Conservation (phyloP, 1,140 invertebrate genomes). For the Ericerus pela region DNA sequence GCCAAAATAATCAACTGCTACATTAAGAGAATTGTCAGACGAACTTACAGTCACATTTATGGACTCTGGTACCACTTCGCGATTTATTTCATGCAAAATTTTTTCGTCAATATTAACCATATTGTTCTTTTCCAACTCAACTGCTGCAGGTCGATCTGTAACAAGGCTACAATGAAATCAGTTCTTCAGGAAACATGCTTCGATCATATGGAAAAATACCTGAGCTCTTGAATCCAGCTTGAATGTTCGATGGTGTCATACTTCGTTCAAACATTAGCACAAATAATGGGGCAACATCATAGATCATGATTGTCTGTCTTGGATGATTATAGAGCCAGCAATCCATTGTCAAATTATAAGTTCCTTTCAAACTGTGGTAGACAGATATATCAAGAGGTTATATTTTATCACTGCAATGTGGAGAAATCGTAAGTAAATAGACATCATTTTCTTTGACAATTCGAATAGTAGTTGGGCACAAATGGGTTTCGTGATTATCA, state of each 20-base stretch:
- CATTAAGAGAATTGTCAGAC: too few relatives aligned
- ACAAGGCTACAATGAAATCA: too few relatives aligned
- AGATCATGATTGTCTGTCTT: conserved; percentile 31
- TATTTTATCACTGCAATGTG: conserved; percentile 27
- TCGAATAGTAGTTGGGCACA: conserved; percentile 18
- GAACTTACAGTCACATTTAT: too few relatives aligned
- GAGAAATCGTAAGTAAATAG: conserved; percentile 23
- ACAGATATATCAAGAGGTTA: conserved; percentile 31
- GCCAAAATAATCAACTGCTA: too few relatives aligned
- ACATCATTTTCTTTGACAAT: conserved; percentile 22
- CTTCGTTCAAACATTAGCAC: conserved; percentile 10
- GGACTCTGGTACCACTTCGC: too few relatives aligned
- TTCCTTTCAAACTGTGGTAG: conserved; percentile 30
- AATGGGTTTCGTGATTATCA: conserved; percentile 21
- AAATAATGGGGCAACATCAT: conserved; percentile 8
- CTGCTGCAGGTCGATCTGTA: too few relatives aligned
- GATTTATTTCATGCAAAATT: too few relatives aligned
- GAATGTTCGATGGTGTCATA: conserved; percentile 3
- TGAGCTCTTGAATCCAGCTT: conserved; percentile 12
- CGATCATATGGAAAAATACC: conserved; percentile 11
- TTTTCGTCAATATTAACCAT: too few relatives aligned
- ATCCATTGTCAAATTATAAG: conserved; percentile 28
- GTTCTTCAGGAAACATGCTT: conserved; percentile 28
- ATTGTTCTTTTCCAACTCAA: too few relatives aligned
- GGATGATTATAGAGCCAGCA: conserved; percentile 33